Percentiles rank a stretch among this genome's conserved stretches.
Conservation (phyloP, 2,888 invertebrate species). For the Syrphus vitripennis region DNA sequence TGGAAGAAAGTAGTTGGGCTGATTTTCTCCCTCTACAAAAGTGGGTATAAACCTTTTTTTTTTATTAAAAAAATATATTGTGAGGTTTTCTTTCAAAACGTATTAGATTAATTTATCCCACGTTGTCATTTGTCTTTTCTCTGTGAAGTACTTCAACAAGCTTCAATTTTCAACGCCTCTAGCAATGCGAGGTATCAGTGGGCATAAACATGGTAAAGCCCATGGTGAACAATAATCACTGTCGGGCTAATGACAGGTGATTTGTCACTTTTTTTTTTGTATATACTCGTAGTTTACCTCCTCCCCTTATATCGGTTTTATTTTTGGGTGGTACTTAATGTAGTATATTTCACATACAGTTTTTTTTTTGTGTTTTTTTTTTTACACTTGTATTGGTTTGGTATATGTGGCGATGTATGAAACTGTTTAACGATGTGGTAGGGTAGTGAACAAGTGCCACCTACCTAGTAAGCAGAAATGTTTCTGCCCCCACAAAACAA, state of each 20-base stretch:
- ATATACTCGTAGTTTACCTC: background rate
- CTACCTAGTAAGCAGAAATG: background rate
- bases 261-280: conserved; percentile 38
- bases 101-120: background rate
- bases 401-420: background rate
- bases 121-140: background rate
- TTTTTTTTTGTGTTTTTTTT: background rate
- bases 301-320: background rate
- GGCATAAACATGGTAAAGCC: conserved; percentile 11
- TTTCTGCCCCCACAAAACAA: conserved; percentile 3
- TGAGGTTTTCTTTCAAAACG: background rate
- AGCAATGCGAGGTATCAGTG: conserved; percentile 8
- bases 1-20: background rate
- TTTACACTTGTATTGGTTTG: background rate
- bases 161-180: conserved; percentile 27
- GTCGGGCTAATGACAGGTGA: conserved; percentile 54
- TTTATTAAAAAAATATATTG: background rate
- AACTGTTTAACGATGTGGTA: background rate
- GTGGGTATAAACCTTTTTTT: background rate
- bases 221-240: conserved; percentile 52
- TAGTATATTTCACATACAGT: background rate
- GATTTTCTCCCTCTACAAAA: background rate
- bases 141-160: conserved; percentile 5
- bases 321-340: background rate
- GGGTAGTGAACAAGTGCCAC: background rate